phyloP scores from a whole-genome alignment of 2,797 vertebrate species.

The Leptodactylus fallax region DNA sequence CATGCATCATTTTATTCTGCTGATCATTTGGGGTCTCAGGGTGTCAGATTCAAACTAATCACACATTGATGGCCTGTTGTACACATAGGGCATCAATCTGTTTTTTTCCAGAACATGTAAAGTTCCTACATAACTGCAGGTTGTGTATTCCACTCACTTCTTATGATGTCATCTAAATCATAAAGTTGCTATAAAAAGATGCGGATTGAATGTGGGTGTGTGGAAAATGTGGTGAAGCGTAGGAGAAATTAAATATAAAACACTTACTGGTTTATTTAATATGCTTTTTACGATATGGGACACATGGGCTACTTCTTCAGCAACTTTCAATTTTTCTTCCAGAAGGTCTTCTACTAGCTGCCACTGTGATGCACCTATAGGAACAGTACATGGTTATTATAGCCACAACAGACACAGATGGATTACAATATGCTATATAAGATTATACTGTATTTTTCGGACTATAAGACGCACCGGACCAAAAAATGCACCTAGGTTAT shows the following conservation, averaged over 20 bases:
- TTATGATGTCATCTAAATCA: neutral
- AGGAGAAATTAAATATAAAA: neutral
- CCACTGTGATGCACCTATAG: constrained; percentile 91
- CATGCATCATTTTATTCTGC: neutral
- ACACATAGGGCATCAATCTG: neutral
- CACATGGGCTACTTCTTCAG: constrained; percentile 84
- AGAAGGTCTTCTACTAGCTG: constrained; percentile 89
- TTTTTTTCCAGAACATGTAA: neutral
- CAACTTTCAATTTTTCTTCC: constrained; percentile 89
- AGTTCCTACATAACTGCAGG: neutral
- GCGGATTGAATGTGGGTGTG: neutral
- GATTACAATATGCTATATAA: neutral
- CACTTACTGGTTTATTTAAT: constrained; percentile 79
- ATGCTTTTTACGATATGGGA: constrained; percentile 90
- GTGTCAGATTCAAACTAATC: neutral
- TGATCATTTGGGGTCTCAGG: neutral
- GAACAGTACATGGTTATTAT: constrained; percentile 11
- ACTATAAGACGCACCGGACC: too few species aligned
- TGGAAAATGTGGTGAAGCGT: neutral
- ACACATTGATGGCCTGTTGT: neutral
- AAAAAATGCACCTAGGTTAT: too few species aligned
- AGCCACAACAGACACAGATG: neutral
- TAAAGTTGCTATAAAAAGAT: neutral
- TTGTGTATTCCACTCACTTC: neutral
- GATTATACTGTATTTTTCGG: too few species aligned